Evolutionary conservation across 1,140 invertebrate genomes (phyloP).

Genomic region (Mactra quadrangularis): DNA sequence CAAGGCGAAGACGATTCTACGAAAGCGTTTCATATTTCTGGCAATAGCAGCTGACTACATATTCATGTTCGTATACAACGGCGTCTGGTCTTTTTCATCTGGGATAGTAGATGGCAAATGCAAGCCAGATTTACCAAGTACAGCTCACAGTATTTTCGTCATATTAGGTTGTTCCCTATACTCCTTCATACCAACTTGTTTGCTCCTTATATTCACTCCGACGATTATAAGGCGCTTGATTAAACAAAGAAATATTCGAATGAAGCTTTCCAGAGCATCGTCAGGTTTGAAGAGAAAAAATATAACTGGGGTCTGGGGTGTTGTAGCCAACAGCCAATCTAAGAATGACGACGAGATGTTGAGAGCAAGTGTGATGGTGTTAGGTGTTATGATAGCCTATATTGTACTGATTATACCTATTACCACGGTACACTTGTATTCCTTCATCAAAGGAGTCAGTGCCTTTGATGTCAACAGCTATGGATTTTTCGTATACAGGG

Average conservation of each 20-base stretch:
- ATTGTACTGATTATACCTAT: slow-evolving; percentile 66
- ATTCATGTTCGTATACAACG: slow-evolving; percentile 48
- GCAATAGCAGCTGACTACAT: slow-evolving; percentile 43
- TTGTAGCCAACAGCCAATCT: no score
- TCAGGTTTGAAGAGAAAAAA: not conserved
- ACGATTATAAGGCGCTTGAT: slow-evolving; percentile 33
- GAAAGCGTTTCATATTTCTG: slow-evolving; percentile 42
- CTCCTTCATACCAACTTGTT: slow-evolving; percentile 36
- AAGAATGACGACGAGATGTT: not conserved
- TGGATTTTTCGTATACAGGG: slow-evolving; percentile 48
- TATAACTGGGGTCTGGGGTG: not conserved
- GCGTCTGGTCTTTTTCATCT: slow-evolving; percentile 64
- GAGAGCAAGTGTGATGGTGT: slow-evolving; percentile 58
- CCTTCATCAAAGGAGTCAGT: slow-evolving; percentile 51
- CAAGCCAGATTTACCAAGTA: slow-evolving; percentile 56
- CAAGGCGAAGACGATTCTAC: slow-evolving; percentile 65
- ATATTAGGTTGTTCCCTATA: slow-evolving; percentile 31
- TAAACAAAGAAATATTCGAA: not conserved
- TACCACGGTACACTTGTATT: slow-evolving; percentile 50
- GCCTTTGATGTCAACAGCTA: slow-evolving; percentile 53
- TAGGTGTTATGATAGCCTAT: slow-evolving; percentile 63
- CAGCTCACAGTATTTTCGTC: slow-evolving; percentile 23
- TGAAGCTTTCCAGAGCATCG: not conserved
- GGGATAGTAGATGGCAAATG: slow-evolving; percentile 63
- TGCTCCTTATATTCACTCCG: slow-evolving; percentile 43